Percentiles rank a stretch among this genome's conserved stretches.
These are phyloP conservation scores for Thera britannica DNA, from an alignment of 2,888 invertebrate species.

Conservation along the genomic window DNA sequence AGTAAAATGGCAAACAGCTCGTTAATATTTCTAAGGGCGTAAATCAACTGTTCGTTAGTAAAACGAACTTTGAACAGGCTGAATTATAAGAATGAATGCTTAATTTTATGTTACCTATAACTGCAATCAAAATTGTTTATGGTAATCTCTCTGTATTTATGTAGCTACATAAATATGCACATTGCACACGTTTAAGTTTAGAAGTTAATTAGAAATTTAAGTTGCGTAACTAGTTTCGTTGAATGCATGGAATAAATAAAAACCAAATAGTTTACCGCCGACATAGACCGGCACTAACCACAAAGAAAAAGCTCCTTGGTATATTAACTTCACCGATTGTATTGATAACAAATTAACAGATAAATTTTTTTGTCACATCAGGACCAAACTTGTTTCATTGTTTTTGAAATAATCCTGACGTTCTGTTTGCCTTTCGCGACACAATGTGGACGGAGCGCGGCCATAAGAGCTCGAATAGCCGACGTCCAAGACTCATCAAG, in stretches of 20 bases:
- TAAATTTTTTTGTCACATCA: slow-evolving; percentile 41
- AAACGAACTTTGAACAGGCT: slow-evolving; percentile 20
- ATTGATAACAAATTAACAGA: slow-evolving; percentile 39
- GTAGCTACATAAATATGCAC: slow-evolving; percentile 1
- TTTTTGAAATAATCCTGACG: slow-evolving; percentile 53
- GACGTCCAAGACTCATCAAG: slow-evolving; percentile 67
- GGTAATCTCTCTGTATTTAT: not conserved
- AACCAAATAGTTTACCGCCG: not conserved
- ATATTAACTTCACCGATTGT: slow-evolving; percentile 23
- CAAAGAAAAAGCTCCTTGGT: not conserved
- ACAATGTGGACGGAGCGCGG: slow-evolving; percentile 43
- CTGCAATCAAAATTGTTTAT: slow-evolving; percentile 13
- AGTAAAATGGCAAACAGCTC: slow-evolving; percentile 65
- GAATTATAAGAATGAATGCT: slow-evolving; percentile 12
- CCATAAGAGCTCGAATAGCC: slow-evolving; percentile 47
- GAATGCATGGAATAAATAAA: slow-evolving; percentile 2
- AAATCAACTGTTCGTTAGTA: slow-evolving; percentile 47
- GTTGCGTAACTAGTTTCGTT: not conserved
- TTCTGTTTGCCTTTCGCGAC: slow-evolving; percentile 45
- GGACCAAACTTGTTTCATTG: slow-evolving; percentile 53
- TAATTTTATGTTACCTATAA: slow-evolving; percentile 15
- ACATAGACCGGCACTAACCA: not conserved
- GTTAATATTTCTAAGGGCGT: slow-evolving; percentile 63
- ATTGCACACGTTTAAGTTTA: not conserved
- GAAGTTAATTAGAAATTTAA: not conserved